phyloP scores from a whole-genome alignment of 2,888 invertebrate species.

The Stegophylla sp. region DNA sequence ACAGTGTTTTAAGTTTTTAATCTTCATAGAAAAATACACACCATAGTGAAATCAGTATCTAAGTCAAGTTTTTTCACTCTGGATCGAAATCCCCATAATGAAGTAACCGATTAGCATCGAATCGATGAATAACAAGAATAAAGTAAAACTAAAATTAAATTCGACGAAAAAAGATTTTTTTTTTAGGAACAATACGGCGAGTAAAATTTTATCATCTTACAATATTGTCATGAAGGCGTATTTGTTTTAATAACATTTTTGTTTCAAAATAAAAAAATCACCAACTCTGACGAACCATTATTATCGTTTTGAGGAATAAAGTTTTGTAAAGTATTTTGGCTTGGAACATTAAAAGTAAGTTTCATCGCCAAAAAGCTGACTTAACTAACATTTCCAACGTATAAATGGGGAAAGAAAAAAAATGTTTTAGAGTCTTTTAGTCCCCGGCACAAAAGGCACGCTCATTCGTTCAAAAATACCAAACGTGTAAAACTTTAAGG shows the following conservation, averaged over 20 bases:
- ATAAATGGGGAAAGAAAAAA: background rate
- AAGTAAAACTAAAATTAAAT: too few relatives aligned
- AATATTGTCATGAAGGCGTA: background rate
- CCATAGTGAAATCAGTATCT: too few relatives aligned
- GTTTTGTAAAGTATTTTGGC: conserved; percentile 16
- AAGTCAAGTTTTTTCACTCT: too few relatives aligned
- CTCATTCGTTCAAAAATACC: too few relatives aligned
- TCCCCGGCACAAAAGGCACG: background rate
- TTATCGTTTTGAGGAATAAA: conserved; percentile 22
- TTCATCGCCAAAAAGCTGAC: background rate
- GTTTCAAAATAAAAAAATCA: background rate
- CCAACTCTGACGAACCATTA: background rate
- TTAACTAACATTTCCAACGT: conserved; percentile 4
- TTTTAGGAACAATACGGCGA: background rate
- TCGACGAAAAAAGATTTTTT: too few relatives aligned
- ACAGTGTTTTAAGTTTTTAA: too few relatives aligned
- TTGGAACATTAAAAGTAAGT: background rate
- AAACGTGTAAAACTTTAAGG: too few relatives aligned
- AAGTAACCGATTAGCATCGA: too few relatives aligned
- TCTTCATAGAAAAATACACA: too few relatives aligned
- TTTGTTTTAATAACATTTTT: background rate
- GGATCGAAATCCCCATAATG: too few relatives aligned
- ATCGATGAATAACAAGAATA: too few relatives aligned
- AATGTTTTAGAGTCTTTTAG: background rate
- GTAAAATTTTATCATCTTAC: background rate